Evolutionary conservation across 2,113 vertebrate genomes (phyloP), one percentile per base, ranked within the genome.

Genomic region (Ranitomeya imitator): DNA sequence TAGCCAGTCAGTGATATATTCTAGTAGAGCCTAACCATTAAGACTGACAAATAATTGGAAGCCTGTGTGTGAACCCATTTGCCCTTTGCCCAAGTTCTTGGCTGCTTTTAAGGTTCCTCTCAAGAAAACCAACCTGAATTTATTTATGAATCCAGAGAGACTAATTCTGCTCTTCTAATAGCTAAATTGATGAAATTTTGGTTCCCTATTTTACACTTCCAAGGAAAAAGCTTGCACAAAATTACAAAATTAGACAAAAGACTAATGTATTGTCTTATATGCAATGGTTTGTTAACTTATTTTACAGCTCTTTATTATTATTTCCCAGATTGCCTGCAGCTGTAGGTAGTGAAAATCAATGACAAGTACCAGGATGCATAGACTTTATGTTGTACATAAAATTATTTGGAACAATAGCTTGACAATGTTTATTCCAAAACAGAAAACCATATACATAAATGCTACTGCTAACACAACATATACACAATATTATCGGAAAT

Each of bases 301-400:
- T 83, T 83, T 83, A 83, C 60, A 63, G 80, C 80, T 63, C 31
- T 57, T 16, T 65, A 61, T 83, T 83, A 83, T 83, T 83, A 83
- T 83, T 83, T 83, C 31, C 60, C 60, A 83, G 60, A 83, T 83
- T 83, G 80, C 80, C 80, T 83, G 80, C 80, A 83, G 80, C 80
- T 83, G 80, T 83, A 83, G 80, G 80, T 83, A 83, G 80, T 83
- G 80, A 83, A 83, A 83, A 83, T 83, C 80, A 83, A 83, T 83
- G 80, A 37, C 16, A 83, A 65, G 80, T 83, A 83, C 80, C 59
- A 65, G 59, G 60, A 83, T 83, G 31, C 80, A 63, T 61, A 83
- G 60, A 63, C 18, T 51, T 83, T 65, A 83, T 83, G 80, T 65
- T 63, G 60, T 83, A 83, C 80, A 83, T 83, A 83, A 83, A 83